Evolutionary conservation across 2,113 vertebrate genomes (phyloP).

Genomic region (Salvelinus fontinalis): DNA sequence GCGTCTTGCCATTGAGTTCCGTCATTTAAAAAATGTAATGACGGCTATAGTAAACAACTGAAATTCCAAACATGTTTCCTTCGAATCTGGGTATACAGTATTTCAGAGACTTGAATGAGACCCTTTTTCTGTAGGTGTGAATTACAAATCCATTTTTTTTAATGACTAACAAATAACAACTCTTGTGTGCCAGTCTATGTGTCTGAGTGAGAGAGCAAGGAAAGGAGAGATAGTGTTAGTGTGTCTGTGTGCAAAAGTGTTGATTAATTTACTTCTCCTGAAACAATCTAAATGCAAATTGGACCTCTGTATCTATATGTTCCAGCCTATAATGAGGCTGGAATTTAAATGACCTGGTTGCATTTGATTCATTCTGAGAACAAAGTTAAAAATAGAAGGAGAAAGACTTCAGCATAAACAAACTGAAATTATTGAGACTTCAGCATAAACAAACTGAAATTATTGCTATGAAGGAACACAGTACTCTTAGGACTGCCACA

Average conservation of each 20-base stretch:
- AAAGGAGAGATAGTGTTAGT: not conserved
- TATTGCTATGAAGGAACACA: conserved; percentile 35
- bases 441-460: conserved; percentile 64
- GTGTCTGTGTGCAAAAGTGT: conserved; percentile 42
- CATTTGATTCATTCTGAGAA: conserved; percentile 64
- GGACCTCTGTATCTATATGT: conserved; percentile 76
- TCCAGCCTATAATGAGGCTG: conserved; percentile 74
- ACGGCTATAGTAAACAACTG: no score
- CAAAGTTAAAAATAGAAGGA: conserved; percentile 70
- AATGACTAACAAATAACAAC: not conserved
- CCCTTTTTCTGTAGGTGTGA: not conserved
- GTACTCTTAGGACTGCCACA: no score
- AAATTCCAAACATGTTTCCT: not conserved
- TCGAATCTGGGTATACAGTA: not conserved
- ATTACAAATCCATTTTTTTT: not conserved
- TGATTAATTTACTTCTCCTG: conserved; percentile 79
- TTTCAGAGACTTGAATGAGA: not conserved
- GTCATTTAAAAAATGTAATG: no score
- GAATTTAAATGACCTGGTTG: conserved; percentile 77
- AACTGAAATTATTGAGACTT: conserved; percentile 43
- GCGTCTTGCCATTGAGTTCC: no score
- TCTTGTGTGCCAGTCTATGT: not conserved
- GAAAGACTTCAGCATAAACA: conserved; percentile 62
- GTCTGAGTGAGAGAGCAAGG: not conserved
- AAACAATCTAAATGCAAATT: conserved; percentile 85